Percentiles rank a stretch among this genome's conserved stretches.
Conservation (phyloP, 2,113 vertebrate genomes). For the Nettapus auritus region DNA sequence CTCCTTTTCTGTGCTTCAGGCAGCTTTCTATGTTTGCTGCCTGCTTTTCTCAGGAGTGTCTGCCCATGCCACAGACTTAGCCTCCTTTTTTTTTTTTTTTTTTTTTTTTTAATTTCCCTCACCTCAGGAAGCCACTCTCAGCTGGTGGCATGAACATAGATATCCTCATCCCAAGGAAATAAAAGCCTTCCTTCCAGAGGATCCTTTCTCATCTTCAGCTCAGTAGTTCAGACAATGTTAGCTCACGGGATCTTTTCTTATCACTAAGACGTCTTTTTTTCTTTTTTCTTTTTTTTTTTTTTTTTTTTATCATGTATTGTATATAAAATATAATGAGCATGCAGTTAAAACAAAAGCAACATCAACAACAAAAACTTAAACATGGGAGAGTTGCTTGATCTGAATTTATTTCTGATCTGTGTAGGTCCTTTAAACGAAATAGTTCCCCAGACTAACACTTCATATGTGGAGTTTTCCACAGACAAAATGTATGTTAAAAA, state of each 20-base stretch:
- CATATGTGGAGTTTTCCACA: not conserved
- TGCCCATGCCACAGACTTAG: not conserved
- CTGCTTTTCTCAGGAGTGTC: not conserved
- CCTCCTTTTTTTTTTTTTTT: not conserved
- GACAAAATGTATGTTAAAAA: not conserved
- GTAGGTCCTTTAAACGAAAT: not conserved
- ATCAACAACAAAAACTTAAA: not conserved
- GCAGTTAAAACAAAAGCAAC: not conserved
- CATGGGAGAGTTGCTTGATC: not conserved
- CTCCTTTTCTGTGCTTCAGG: too few relatives aligned
- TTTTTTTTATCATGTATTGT: too few relatives aligned
- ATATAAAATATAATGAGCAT: not conserved
- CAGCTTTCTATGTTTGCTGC: not conserved
- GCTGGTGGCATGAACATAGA: not conserved
- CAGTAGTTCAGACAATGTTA: not conserved
- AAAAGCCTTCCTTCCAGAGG: not conserved
- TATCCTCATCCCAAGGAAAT: not conserved
- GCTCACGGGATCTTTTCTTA: not conserved
- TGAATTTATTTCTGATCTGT: not conserved
- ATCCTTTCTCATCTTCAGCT: not conserved
- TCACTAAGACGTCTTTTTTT: not conserved
- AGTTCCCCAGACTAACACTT: not conserved
- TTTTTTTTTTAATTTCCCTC: not conserved
- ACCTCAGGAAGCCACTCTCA: not conserved
- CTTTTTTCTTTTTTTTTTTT: not conserved